Base-by-base conservation (phyloP, 53 echinoderm and acorn worm genomes). In the Patiria pectinifera region DNA sequence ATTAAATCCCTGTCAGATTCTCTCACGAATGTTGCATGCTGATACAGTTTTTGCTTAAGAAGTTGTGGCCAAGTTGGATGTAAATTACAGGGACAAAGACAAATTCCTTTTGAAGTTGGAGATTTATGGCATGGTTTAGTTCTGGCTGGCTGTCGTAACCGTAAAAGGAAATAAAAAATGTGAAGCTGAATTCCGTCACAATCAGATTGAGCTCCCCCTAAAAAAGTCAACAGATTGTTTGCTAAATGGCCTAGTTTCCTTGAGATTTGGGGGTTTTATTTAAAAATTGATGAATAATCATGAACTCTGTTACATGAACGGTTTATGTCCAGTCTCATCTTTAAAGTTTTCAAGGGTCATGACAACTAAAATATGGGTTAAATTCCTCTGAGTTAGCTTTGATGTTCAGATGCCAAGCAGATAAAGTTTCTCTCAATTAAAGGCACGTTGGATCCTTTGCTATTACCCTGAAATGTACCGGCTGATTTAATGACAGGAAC, bases 71-170 rank as follows among this genome's bases (percentile, higher is more conserved):
- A 10, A 46, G 86, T 22, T 21, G 53, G 71, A 72, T n/a, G 21
- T 71, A 86, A 86, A 46, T 86, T 86, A 35, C 85, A 69, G 24
- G 48, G 21, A 86, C 45, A 53, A 53, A 53, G 8, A 53, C 53
- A 53, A 85, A 69, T 85, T 24, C 71, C 45, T 85, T 46, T 43
- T 44, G 85, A 74, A 72, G 74, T 86, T 48, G 48, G n/a, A 86
- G 86, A 74, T 74, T 74, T 74, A 86, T 86, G 69, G 74, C 58
- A 2, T 48, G 69, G 48, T n/a, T 63, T 10, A 86, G 18, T 47
- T 11, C 86, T 48, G 49, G 62, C 69, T 86, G 45, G 71, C 10
- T 22, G 71, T 24, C 49, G 22, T 72, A 74, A 21, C 75, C 72
- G 69, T 72, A 70, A 85, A 85, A 86, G 86, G 86, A 49, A 74